Evolutionary conservation across 2,888 invertebrate species (phyloP), one percentile per base, ranked within the genome.

Genomic region (Desoria tigrina): DNA sequence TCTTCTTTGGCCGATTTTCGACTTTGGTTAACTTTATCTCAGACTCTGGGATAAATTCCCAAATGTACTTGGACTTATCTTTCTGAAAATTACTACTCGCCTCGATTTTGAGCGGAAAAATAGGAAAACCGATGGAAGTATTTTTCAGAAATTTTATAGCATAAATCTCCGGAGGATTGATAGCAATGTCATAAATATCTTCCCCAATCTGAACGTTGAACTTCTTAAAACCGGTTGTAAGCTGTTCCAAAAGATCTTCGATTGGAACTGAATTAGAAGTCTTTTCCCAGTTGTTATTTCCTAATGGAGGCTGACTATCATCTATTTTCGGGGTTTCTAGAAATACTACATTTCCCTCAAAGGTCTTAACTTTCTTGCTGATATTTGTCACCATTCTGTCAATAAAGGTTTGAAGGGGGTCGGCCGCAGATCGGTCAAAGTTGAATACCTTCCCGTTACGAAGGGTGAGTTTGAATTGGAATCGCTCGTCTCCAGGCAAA

Each of bases 381-480:
- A 76, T 59, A 56, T 74, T 76, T 0, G 68, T 49, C n/a, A 59
- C 56, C 21, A 74, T 66, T 37, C 76, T 24, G 21, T 63, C 64
- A 37, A 66, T 56, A 50, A 74, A 69, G 11, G 39, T 23, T n/a
- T 63, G 11, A 0, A 71, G 26, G 6, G 72, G 50, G 28, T 74
- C 74, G 0, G 55, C 16, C 14, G 61, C 63, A 1, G 56, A 32
- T n/a, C 76, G 59, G 24, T 74, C 71, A 63, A 76, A 76, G 65
- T 86, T 82, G 2, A 88, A 77, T 2, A 81, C 82, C 4, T 82
- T 74, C 0, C 79, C 77, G 2, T 80, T 71, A 76, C 85, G 82
- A 72, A 84, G 85, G 24, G 83, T 82, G 75, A 88, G 86, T 2
- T 82, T 82, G 27, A 88, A 81, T 69, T 85, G 81, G 73, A 87